Evolutionary conservation across 2,113 vertebrate species (phyloP), one percentile per base, ranked within the genome.

Genomic region (Scomber japonicus): DNA sequence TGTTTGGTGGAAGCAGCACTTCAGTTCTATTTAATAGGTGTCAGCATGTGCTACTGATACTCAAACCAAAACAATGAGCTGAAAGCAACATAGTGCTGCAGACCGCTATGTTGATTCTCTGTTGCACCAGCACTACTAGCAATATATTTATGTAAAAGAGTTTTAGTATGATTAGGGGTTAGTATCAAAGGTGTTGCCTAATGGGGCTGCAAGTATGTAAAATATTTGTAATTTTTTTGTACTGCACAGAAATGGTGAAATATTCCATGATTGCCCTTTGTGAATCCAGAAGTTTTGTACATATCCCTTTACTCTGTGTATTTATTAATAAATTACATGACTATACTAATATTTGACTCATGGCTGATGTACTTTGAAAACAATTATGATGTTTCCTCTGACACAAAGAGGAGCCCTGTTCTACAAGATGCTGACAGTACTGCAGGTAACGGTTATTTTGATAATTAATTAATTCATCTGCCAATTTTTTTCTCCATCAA

Each of bases 311-410:
- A 3, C 35, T 74, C 11, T 45, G 62, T 78, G 60, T 77, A 87
- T 90, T 88, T 87, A 83, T 90, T 81, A 24, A 27, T 24, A 45
- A 62, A 88, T 82, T 80, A 71, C 82, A 66, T 48, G 27, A 3
- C 11, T 68, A 19, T 12, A 21, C 21, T 1, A 66, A 40, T 44
- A 48, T 19, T 70, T 30, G 2, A 51, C 12, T 30, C 12, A n/a
- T 12, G 10, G 9, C 59, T 81, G 31, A n/a, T 59, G 48, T 17
- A 53, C 40, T 49, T 55, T 57, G 46, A 12, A n/a, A 45, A 27
- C 11, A 35, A 15, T 8, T 61, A 4, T 27, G 3, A 5, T 1
- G 3, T 14, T 10, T 11, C 3, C 48, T 31, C 7, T n/a, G 15
- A 44, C 4, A 35, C 1, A 35, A 35, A 3, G 5, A 50, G 9